Evolutionary conservation across 2,113 vertebrate genomes (phyloP).

Genomic region (Saccopteryx leptura): DNA sequence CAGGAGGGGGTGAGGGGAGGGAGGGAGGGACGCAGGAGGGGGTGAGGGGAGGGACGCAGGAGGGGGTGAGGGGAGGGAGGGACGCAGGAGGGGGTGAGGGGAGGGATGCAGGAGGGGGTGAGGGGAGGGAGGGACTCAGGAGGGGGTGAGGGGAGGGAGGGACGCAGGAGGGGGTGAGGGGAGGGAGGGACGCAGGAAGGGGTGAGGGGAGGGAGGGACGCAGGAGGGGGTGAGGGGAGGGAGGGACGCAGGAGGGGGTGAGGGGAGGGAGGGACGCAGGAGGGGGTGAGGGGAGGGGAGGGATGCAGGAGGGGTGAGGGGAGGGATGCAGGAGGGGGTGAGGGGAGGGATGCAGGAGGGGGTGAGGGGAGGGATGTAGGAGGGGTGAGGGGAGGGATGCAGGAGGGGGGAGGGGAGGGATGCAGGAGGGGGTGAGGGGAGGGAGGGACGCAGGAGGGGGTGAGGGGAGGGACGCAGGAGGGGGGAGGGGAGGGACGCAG

Average conservation of each 20-base stretch:
- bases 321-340: too few species aligned
- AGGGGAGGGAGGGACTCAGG: background rate
- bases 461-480: too few species aligned
- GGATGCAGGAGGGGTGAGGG: too few species aligned
- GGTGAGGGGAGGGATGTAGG: background rate
- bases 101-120: background rate
- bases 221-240: accelerated
- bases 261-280: background rate
- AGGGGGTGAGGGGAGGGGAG: accelerated
- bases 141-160: accelerated
- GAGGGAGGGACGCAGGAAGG: too few species aligned
- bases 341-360: background rate
- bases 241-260: too few species aligned
- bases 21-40: background rate
- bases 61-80: too few species aligned
- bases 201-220: background rate
- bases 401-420: background rate
- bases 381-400: accelerated
- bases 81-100: background rate
- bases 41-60: accelerated
- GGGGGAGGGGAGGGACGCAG: background rate
- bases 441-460: too few species aligned
- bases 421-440: background rate
- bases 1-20: accelerated
- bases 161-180: accelerated